Percentiles rank a stretch among this genome's conserved stretches.
Conservation (phyloP, 1,140 invertebrate species). For the Phortica variegata region DNA sequence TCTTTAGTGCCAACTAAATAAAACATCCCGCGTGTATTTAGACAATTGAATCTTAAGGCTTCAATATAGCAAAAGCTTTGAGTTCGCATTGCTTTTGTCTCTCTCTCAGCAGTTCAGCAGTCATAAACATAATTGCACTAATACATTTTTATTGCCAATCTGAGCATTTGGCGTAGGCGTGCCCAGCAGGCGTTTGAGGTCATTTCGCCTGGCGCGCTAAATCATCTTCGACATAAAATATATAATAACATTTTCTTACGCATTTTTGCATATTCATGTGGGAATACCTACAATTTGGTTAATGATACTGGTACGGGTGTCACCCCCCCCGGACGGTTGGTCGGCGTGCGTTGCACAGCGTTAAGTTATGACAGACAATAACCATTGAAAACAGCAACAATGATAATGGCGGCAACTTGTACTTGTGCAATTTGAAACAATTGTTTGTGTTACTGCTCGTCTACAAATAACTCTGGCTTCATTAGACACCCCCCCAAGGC, state of each 20-base stretch:
- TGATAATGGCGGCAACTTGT: not conserved
- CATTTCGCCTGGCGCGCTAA: constrained; percentile 17
- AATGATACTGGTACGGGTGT: not conserved
- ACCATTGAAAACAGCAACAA: constrained; percentile 40
- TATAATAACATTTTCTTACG: constrained; percentile 3
- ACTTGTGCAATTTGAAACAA: constrained; percentile 39
- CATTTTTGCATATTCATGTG: constrained; percentile 53
- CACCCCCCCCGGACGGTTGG: constrained; percentile 16
- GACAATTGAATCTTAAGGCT: no score
- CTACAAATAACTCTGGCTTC: no score
- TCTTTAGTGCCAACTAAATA: no score
- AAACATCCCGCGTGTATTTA: no score
- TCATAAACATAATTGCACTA: constrained; percentile 49
- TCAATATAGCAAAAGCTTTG: no score
- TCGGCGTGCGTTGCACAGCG: no score
- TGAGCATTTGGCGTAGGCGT: no score
- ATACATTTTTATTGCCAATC: constrained; percentile 55
- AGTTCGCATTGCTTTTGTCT: constrained; percentile 14
- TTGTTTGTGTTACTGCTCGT: constrained; percentile 52
- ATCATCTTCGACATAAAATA: constrained; percentile 43
- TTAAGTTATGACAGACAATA: constrained; percentile 52
- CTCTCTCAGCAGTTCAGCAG: constrained; percentile 21
- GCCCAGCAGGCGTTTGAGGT: no score
- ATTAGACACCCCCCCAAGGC: no score
- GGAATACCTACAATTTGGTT: constrained; percentile 25